Base-by-base conservation (phyloP, 2,888 invertebrate species). In the Alitta virens region DNA sequence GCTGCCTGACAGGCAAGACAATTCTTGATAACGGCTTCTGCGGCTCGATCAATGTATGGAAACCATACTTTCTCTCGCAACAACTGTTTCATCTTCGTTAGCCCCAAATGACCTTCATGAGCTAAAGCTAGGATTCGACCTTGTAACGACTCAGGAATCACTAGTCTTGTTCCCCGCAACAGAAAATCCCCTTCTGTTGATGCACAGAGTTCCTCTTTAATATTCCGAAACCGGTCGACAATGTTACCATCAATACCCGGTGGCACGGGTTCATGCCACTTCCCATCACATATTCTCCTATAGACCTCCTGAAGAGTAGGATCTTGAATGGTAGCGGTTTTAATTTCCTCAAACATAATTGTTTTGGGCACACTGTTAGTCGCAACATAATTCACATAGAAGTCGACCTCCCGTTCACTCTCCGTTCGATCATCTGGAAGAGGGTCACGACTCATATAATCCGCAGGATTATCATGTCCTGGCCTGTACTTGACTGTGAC, bases 391-490 rank as follows among this genome's bases (percentile, higher is more conserved):
- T n/a, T 12, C 16, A 38, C 33, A n/a, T 33, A 43, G 14, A 12
- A 16, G 2, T 57, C 38, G 2, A 26, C 46, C 26, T 21, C 21
- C n/a, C n/a, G 18, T 46, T 7, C n/a, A 5, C 21, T 5, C n/a
- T n/a, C n/a, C 7, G 3, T 9, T 5, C n/a, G 5, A 12, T 21
- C n/a, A n/a, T 46, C 5, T 7, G 21, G 7, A 16, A 5, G 21
- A 21, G 46, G n/a, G 7, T 7, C 21, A 7, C n/a, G 7, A n/a
- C 5, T n/a, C 5, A 21, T 18, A 7, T 7, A 27, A n/a, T 61
- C 46, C 16, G 55, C 55, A 23, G 65, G 64, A 43, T 71, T 71
- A 25, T 66, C 63, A 26, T 21, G 21, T 2, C 71, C 70, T 18
- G 68, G 59, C 18, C 60, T 53, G 54, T 72, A 66, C 7, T 52